Percentiles rank a stretch among this genome's conserved stretches.
Evolutionary conservation across 2,888 invertebrate species (phyloP).

Genomic region (Eristalis arbustorum): DNA sequence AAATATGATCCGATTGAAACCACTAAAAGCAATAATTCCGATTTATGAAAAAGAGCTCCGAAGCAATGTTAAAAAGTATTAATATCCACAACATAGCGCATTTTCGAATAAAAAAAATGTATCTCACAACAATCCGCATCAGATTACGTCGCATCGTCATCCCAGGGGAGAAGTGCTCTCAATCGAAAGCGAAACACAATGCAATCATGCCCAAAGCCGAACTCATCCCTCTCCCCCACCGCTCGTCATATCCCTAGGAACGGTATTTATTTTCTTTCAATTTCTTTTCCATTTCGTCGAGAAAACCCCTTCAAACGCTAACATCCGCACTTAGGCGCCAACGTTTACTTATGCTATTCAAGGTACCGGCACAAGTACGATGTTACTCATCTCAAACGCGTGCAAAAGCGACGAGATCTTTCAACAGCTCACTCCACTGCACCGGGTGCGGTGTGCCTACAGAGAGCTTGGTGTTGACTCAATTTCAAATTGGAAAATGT

Average conservation of each 20-base stretch:
- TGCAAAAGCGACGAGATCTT: neutral
- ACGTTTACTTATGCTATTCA: neutral
- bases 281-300: neutral
- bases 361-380: neutral
- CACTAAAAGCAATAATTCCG: too few species aligned
- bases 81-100: neutral
- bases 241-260: too few species aligned
- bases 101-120: neutral
- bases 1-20: too few species aligned
- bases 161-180: neutral
- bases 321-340: neutral
- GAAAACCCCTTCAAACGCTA: neutral
- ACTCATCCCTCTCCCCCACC: neutral
- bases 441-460: neutral
- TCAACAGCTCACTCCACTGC: neutral
- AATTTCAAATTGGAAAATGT: slow-evolving; percentile 8
- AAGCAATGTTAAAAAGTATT: neutral
- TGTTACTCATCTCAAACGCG: neutral
- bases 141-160: neutral
- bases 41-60: neutral
- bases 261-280: neutral
- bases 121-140: neutral
- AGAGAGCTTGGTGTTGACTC: neutral
- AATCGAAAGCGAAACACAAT: neutral
- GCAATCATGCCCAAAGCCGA: neutral